These are phyloP conservation scores for Drosophila lowei DNA, from an alignment of 1,140 invertebrate species.

Conservation along the genomic window DNA sequence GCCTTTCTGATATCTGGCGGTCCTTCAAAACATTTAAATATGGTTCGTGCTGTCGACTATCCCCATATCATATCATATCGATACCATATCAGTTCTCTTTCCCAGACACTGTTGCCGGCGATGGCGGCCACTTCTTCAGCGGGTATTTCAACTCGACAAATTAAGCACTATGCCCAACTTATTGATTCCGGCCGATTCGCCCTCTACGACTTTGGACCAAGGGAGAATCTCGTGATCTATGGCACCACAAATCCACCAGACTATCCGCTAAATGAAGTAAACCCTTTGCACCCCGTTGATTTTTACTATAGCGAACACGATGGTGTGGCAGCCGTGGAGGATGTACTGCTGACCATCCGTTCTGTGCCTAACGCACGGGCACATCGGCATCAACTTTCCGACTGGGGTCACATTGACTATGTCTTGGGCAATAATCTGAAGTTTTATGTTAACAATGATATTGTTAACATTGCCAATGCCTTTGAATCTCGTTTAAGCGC, in stretches of 20 bases:
- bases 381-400: background rate
- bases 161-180: background rate
- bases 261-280: background rate
- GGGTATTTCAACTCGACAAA: background rate
- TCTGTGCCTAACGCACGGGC: background rate
- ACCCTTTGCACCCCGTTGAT: background rate
- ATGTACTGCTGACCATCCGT: background rate
- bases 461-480: background rate
- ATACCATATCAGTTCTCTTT: no score
- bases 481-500: background rate
- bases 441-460: background rate
- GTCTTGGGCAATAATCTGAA: background rate
- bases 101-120: background rate
- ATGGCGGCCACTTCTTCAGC: background rate
- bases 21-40: background rate
- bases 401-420: constrained; percentile 1
- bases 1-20: background rate
- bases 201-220: background rate
- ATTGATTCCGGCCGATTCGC: background rate
- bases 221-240: background rate
- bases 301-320: background rate
- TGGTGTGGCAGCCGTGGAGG: background rate
- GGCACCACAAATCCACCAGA: background rate
- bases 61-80: no score
- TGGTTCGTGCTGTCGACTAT: background rate